Conservation (phyloP, 2,888 invertebrate species). For the Notodonta ziczac region DNA sequence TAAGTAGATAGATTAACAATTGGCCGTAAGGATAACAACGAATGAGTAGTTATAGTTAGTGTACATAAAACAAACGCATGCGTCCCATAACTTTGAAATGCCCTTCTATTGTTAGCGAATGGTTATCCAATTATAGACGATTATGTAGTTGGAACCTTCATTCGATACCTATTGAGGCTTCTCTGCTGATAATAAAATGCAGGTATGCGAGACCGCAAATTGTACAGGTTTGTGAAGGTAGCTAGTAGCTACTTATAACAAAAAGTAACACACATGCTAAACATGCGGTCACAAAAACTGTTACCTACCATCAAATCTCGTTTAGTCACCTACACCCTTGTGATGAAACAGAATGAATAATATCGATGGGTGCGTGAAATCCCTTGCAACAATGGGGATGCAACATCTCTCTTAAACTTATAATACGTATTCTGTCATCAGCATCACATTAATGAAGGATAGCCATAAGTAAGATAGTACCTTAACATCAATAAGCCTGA, state of each 20-base stretch:
- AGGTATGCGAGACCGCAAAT: background rate
- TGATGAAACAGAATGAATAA: too few species aligned
- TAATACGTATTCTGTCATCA: too few species aligned
- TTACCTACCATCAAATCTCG: too few species aligned
- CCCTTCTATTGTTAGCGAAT: slow-evolving; percentile 6
- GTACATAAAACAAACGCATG: background rate
- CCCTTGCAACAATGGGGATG: too few species aligned
- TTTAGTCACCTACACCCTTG: too few species aligned
- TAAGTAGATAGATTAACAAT: too few species aligned
- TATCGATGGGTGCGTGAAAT: too few species aligned
- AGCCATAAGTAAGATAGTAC: slow-evolving; percentile 37
- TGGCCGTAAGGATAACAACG: background rate
- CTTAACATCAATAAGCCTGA: slow-evolving; percentile 79
- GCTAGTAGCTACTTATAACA: too few species aligned
- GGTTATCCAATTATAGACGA: slow-evolving; percentile 3
- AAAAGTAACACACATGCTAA: too few species aligned
- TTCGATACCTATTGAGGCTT: background rate
- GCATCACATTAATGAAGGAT: too few species aligned
- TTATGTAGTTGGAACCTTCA: background rate
- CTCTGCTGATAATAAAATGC: background rate
- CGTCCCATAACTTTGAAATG: slow-evolving; percentile 2
- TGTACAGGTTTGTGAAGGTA: background rate
- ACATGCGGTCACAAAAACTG: too few species aligned
- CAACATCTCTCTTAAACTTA: too few species aligned
- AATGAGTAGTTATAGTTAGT: background rate